These are phyloP conservation scores for Schizothorax lantsangensis DNA, from an alignment of 2,797 vertebrate species.

Conservation along the genomic window DNA sequence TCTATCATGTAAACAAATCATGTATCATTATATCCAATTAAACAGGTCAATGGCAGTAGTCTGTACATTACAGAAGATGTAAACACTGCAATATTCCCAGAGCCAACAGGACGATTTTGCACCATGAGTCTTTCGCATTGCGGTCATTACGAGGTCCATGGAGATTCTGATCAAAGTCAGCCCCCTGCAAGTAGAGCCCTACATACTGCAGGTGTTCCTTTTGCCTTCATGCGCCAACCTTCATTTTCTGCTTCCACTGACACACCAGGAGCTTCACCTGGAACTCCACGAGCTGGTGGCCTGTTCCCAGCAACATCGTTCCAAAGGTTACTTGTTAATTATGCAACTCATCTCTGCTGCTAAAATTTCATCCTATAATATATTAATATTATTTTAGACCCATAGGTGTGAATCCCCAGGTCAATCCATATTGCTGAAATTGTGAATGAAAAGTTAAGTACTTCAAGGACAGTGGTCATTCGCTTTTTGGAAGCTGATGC, in stretches of 20 bases:
- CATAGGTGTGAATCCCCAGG: neutral
- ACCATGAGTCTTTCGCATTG: neutral
- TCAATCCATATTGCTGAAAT: constrained; percentile 28
- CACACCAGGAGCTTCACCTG: neutral
- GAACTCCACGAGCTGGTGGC: neutral
- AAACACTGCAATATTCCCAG: constrained; percentile 25
- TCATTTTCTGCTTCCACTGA: neutral
- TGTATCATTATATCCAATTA: constrained; percentile 18
- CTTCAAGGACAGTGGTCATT: constrained; percentile 31
- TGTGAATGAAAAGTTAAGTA: constrained; percentile 18
- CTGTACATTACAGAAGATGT: constrained; percentile 30
- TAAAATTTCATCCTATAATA: neutral
- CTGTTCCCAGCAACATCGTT: constrained; percentile 9
- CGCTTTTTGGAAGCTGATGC: constrained; percentile 39
- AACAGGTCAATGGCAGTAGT: constrained; percentile 24
- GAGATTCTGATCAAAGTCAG: constrained; percentile 8
- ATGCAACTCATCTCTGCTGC: neutral
- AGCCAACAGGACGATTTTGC: constrained; percentile 15
- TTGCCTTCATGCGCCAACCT: constrained; percentile 13
- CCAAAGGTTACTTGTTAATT: constrained; percentile 15
- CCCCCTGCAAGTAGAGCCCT: constrained; percentile 11
- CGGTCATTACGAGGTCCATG: constrained; percentile 24
- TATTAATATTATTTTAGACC: constrained; percentile 1
- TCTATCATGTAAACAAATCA: neutral
- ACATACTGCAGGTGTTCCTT: constrained; percentile 12